Evolutionary conservation across 2,113 vertebrate species (phyloP), one percentile per base, ranked within the genome.

Genomic region (Diadophis punctatus): DNA sequence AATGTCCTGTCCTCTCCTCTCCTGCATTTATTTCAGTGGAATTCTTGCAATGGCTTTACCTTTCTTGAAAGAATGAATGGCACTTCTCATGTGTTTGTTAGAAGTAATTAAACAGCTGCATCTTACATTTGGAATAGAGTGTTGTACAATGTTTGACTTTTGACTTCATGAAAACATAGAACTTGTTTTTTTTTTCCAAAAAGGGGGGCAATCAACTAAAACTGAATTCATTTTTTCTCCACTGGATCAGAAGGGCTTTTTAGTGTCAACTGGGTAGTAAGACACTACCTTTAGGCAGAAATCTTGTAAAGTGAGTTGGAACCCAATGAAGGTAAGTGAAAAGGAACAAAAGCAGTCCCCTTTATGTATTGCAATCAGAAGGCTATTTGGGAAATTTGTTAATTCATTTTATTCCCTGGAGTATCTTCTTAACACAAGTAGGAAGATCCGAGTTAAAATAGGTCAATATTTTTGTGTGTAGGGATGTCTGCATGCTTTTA

Each of bases 41-140:
- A 46, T 96, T 87, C 96, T 95, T 30, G 93, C 94, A 18, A 91
- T 96, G 91, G 95, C 93, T 96, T 56, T 95, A 92, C 93, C 94
- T 97, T 97, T 97, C 96, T 96, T 94, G 93, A 93, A 96, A 97
- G 96, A 96, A 97, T 97, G 97, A 97, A 96, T 87, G 74, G 94
- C 96, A 95, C 95, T 96, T 96, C 93, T 94, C 95, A 96, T 96
- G 96, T 96, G 96, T 96, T 96, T 87, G 93, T 88, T 4, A 86
- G 51, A 94, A 96, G 94, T 30, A 90, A 88, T 94, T 95, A 94
- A 95, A 95, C 96, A 94, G 95, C 96, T 95, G 90, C 94, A 86
- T 95, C 91, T 46, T 60, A 93, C 93, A 94, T 96, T 95, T 94
- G 95, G 91, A 94, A 2, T 49, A 11, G 0, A 27, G 89, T 88